These are phyloP conservation scores for Dendroctonus valens DNA, from an alignment of 1,140 invertebrate genomes.

Conservation along the genomic window DNA sequence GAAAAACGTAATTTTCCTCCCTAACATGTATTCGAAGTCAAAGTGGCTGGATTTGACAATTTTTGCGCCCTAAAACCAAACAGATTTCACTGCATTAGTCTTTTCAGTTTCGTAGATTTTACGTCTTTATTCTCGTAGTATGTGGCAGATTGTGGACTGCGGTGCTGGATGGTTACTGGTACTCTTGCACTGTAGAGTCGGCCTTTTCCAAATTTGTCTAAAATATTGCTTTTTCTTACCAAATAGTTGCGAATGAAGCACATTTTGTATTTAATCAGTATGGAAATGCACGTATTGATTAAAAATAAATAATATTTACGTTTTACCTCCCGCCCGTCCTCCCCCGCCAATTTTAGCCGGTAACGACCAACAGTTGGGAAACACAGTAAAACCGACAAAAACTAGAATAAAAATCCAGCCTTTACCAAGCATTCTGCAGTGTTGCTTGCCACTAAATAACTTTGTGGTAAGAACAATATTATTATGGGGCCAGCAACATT, in stretches of 20 bases:
- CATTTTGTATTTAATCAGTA: too few relatives aligned
- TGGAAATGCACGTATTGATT: too few relatives aligned
- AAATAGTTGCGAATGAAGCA: background rate
- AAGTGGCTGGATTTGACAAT: constrained; percentile 87
- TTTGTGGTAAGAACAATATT: too few relatives aligned
- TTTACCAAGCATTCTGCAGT: constrained; percentile 20
- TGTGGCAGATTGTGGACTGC: constrained; percentile 62
- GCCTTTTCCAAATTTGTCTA: constrained; percentile 48
- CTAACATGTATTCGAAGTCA: constrained; percentile 88
- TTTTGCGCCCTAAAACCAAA: constrained; percentile 74
- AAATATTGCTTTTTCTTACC: constrained; percentile 4
- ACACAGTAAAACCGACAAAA: constrained; percentile 10
- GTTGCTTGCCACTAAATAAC: background rate
- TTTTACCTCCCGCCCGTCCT: constrained; percentile 36
- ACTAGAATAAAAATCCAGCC: constrained; percentile 12
- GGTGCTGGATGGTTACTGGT: constrained; percentile 64
- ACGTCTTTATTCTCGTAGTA: constrained; percentile 76
- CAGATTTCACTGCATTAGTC: background rate
- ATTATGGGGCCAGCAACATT: constrained; percentile 6
- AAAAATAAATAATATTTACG: background rate
- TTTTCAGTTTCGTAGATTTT: constrained; percentile 42
- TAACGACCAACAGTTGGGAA: constrained; percentile 1
- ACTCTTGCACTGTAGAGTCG: constrained; percentile 55
- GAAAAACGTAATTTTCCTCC: constrained; percentile 89
- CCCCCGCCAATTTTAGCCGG: constrained; percentile 33